Conservation (phyloP, 2,888 invertebrate species). For the Thymelicus sylvestris region DNA sequence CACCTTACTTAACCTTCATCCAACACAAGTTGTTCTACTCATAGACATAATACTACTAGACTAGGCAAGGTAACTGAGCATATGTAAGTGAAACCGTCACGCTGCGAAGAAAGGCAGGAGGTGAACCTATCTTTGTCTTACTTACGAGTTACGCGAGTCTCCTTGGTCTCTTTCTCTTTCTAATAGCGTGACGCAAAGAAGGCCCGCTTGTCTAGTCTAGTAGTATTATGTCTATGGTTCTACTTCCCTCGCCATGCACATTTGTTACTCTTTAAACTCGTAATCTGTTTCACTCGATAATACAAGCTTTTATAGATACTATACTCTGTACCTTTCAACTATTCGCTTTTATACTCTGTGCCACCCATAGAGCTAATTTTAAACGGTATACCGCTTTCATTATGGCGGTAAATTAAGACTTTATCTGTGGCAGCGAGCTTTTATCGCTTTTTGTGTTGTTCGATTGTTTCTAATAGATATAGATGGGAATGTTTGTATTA, state of each 20-base stretch:
- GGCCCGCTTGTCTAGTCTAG: too few species aligned
- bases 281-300: constrained; percentile 10
- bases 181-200: too few species aligned
- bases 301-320: background rate
- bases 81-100: too few species aligned
- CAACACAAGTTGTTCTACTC: too few species aligned
- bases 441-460: constrained; percentile 27
- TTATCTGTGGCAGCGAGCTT: constrained; percentile 29
- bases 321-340: constrained; percentile 34
- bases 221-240: too few species aligned
- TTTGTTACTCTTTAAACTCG: constrained; percentile 5
- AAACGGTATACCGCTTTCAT: constrained; percentile 35
- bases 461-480: constrained; percentile 10
- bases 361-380: constrained; percentile 46
- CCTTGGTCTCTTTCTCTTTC: too few species aligned
- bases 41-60: too few species aligned
- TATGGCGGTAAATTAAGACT: constrained; percentile 28
- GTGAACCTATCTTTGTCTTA: too few species aligned
- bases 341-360: constrained; percentile 36
- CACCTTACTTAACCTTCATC: constrained; percentile 1
- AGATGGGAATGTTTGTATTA: constrained; percentile 10
- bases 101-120: too few species aligned
- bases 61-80: too few species aligned
- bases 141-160: too few species aligned
- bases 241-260: constrained; percentile 35